Conservation (phyloP, 2,888 invertebrate genomes). For the Orgyia antiqua region DNA sequence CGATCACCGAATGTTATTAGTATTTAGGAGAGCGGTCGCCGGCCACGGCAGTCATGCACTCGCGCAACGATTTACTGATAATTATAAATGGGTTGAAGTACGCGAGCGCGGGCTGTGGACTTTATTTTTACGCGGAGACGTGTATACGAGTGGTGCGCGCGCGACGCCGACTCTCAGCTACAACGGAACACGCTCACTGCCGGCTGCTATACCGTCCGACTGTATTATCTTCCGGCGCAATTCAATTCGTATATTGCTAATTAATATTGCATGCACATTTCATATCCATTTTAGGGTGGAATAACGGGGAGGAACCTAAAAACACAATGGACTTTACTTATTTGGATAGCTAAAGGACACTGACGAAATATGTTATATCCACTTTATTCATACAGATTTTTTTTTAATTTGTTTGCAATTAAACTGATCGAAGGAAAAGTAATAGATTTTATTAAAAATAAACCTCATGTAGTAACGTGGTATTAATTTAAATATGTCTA, state of each 20-base stretch:
- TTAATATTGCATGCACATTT: slow-evolving; percentile 67
- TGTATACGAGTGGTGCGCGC: slow-evolving; percentile 66
- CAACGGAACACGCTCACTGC: slow-evolving; percentile 53
- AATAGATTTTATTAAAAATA: too few species aligned
- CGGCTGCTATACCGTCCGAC: slow-evolving; percentile 47
- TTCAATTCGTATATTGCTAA: slow-evolving; percentile 56
- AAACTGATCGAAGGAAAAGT: too few species aligned
- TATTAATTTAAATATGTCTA: too few species aligned
- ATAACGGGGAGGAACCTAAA: slow-evolving; percentile 59
- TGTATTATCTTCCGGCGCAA: slow-evolving; percentile 59
- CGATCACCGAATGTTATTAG: slow-evolving; percentile 49
- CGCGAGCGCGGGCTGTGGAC: slow-evolving; percentile 68
- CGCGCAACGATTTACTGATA: slow-evolving; percentile 75
- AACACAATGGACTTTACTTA: slow-evolving; percentile 54
- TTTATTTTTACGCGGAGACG: slow-evolving; percentile 77
- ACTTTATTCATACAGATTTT: too few species aligned
- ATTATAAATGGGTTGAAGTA: slow-evolving; percentile 76
- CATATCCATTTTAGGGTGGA: slow-evolving; percentile 56
- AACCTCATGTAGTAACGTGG: too few species aligned
- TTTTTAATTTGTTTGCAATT: too few species aligned
- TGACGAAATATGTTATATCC: slow-evolving; percentile 31
- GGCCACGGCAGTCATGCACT: slow-evolving; percentile 68
- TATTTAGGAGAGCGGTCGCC: slow-evolving; percentile 64
- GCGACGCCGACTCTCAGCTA: slow-evolving; percentile 48
- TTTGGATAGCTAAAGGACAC: slow-evolving; percentile 40